phyloP scores from a whole-genome alignment of 2,888 invertebrate genomes.

The Cyrtodaria siliqua region DNA sequence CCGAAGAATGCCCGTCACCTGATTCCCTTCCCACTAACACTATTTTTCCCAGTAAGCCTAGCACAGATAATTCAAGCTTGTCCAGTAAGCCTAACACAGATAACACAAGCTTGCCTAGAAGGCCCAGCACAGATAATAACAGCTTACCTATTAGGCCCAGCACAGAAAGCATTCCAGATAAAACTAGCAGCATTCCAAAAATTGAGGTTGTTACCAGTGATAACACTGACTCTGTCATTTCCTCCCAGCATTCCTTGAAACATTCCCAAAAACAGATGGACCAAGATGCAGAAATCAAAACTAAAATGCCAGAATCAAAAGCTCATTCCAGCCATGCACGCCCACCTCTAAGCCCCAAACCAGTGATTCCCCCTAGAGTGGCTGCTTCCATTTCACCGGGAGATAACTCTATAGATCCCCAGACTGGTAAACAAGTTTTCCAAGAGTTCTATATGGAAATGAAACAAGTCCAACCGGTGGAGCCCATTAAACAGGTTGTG shows the following conservation, averaged over 20 bases:
- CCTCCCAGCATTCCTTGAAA: constrained; percentile 32
- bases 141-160: no score
- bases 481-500: not conserved
- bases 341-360: constrained; percentile 33
- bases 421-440: constrained; percentile 30
- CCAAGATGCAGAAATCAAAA: not conserved
- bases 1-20: constrained; percentile 4
- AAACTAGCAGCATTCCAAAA: constrained; percentile 24
- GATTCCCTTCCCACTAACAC: constrained; percentile 5
- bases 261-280: constrained; percentile 24
- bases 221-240: constrained; percentile 12
- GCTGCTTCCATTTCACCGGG: constrained; percentile 1
- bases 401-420: constrained; percentile 30
- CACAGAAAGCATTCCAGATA: constrained; percentile 10
- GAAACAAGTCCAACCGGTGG: constrained; percentile 17
- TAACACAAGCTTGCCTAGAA: no score
- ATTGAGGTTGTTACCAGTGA: not conserved
- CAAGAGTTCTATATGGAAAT: constrained; percentile 53
- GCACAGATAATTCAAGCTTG: no score
- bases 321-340: constrained; percentile 24
- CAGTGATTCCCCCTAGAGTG: constrained; percentile 33
- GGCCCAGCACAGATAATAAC: no score
- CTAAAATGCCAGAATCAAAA: not conserved
- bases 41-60: not conserved
- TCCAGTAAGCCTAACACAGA: no score